Percentiles rank a stretch among this genome's conserved stretches.
Evolutionary conservation across 2,797 vertebrate species (phyloP).

Genomic region (Esox masquinongy): DNA sequence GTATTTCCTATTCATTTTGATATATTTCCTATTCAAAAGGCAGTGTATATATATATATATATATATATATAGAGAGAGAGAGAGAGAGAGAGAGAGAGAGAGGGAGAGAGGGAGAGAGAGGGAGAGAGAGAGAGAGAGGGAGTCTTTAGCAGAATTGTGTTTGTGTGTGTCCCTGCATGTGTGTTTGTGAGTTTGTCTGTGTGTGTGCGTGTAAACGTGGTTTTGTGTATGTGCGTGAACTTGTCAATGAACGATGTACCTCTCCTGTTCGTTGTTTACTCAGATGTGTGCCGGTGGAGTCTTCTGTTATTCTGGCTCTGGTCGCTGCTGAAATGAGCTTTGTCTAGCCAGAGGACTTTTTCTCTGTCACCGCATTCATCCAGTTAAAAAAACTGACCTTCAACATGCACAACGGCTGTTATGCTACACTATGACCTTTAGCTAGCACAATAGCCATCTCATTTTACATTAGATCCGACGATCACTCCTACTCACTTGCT

Average conservation of each 20-base stretch:
- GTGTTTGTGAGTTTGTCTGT: constrained; percentile 57
- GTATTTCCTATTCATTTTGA: no score
- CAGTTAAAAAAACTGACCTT: constrained; percentile 36
- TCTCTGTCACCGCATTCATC: constrained; percentile 9
- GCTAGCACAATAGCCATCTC: constrained; percentile 18
- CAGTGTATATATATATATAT: no score
- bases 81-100: no score
- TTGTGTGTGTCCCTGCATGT: constrained; percentile 48
- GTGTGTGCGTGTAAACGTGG: constrained; percentile 38
- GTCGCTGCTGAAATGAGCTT: constrained; percentile 49
- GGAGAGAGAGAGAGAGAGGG: no score
- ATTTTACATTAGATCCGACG: no score
- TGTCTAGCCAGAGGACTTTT: constrained; percentile 40
- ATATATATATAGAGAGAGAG: no score
- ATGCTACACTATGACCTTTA: constrained; percentile 9
- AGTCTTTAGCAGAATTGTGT: constrained; percentile 29
- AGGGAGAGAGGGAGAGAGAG: no score
- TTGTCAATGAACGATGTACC: constrained; percentile 39
- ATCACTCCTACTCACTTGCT: not conserved
- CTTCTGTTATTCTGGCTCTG: constrained; percentile 40
- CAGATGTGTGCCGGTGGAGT: constrained; percentile 57
- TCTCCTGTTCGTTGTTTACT: constrained; percentile 58
- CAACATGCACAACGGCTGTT: constrained; percentile 26
- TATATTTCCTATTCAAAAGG: no score
- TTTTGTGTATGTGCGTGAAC: constrained; percentile 54